Evolutionary conservation across 2,113 vertebrate genomes (phyloP).

Genomic region (Myiagra hebetior): DNA sequence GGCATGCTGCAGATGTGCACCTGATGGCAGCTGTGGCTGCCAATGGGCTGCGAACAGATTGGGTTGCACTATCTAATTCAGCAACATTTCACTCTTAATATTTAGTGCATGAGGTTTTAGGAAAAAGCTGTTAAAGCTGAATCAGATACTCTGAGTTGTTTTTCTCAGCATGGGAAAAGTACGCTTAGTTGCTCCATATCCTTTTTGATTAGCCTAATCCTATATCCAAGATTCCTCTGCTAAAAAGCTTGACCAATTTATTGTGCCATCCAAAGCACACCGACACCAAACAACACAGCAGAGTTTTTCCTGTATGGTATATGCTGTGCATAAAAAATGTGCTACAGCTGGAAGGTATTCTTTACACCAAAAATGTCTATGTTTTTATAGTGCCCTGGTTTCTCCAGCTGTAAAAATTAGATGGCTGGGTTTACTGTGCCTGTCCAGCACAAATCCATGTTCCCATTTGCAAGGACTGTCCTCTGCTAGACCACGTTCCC

Average conservation of each 20-base stretch:
- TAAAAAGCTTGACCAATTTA: background rate
- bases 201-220: background rate
- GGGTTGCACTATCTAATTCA: background rate
- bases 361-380: background rate
- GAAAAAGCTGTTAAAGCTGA: slow-evolving; percentile 22
- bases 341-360: background rate
- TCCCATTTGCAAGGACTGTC: background rate
- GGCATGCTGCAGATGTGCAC: background rate
- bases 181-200: background rate
- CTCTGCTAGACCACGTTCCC: background rate
- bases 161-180: background rate
- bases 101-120: background rate
- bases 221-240: background rate
- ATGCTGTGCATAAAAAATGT: background rate
- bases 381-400: background rate
- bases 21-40: slow-evolving; percentile 9
- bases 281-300: accelerated
- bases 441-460: background rate
- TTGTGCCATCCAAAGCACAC: background rate
- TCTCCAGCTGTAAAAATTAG: background rate
- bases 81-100: background rate
- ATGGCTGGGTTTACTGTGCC: background rate
- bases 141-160: slow-evolving; percentile 7
- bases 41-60: background rate
- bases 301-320: background rate